A percentile compares a stretch with the other conserved stretches of the same genome.
Evolutionary conservation across 2,888 invertebrate species (phyloP).

Genomic region (Lasioglossum pauxillum): DNA sequence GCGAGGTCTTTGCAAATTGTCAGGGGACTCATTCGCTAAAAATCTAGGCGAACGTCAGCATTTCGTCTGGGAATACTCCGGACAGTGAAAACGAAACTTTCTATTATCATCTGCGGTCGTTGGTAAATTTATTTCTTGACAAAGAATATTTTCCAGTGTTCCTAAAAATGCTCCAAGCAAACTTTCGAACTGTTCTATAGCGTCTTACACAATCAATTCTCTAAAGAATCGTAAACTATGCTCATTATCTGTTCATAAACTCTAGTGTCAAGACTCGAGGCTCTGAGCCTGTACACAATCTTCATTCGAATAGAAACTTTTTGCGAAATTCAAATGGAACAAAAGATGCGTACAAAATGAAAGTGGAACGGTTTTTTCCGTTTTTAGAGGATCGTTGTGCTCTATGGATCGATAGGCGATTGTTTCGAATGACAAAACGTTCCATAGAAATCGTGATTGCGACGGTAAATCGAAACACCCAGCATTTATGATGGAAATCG

Average conservation of each 20-base stretch:
- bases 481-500: conserved; percentile 27
- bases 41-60: not conserved
- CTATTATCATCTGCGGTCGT: not conserved
- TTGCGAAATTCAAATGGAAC: not conserved
- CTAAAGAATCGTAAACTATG: not conserved
- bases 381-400: not conserved
- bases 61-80: not conserved
- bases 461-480: conserved; percentile 3
- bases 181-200: not conserved
- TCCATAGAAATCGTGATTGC: not conserved
- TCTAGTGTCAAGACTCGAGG: not conserved
- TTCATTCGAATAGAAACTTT: not conserved
- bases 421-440: not conserved
- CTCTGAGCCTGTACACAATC: not conserved
- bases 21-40: not conserved
- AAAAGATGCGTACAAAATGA: not conserved
- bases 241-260: not conserved
- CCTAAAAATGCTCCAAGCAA: not conserved
- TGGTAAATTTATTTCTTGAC: not conserved
- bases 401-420: not conserved
- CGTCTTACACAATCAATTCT: not conserved
- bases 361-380: not conserved
- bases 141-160: not conserved
- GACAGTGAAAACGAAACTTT: not conserved
- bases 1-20: not conserved